Conservation (phyloP, 2,113 vertebrate genomes). For the Fregata magnificens region DNA sequence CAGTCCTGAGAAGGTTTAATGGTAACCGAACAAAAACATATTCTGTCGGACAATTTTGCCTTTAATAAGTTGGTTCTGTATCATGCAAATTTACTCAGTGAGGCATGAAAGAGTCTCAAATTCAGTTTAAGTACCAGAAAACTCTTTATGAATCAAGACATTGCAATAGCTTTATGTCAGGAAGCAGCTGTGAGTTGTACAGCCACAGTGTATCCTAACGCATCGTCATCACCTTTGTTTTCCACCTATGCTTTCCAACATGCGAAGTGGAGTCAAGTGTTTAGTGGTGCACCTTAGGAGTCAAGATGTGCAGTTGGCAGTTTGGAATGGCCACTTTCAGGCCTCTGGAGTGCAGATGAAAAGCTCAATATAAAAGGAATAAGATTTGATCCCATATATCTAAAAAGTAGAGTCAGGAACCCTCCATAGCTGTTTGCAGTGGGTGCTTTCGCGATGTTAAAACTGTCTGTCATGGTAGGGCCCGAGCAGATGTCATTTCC, state of each 20-base stretch:
- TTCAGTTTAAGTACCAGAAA: neutral
- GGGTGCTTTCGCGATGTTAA: neutral
- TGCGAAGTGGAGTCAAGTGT: neutral
- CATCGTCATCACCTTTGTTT: neutral
- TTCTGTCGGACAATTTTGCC: neutral
- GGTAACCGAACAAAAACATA: neutral
- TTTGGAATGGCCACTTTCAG: neutral
- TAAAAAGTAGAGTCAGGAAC: neutral
- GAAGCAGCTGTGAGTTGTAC: neutral
- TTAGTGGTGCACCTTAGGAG: neutral
- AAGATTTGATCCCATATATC: neutral
- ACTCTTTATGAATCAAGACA: neutral
- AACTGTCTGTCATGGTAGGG: neutral
- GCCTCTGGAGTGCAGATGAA: neutral
- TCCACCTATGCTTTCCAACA: neutral
- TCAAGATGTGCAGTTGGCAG: neutral
- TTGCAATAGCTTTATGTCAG: neutral
- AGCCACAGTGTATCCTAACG: neutral
- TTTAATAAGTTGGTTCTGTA: neutral
- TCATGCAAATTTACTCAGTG: neutral
- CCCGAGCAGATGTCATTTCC: neutral
- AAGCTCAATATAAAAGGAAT: neutral
- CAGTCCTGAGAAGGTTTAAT: neutral
- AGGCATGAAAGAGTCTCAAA: neutral
- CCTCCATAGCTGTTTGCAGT: neutral